A percentile compares a stretch with the other conserved stretches of the same genome.
phyloP scores from a whole-genome alignment of 2,888 invertebrate genomes.

The Philonicus albiceps region DNA sequence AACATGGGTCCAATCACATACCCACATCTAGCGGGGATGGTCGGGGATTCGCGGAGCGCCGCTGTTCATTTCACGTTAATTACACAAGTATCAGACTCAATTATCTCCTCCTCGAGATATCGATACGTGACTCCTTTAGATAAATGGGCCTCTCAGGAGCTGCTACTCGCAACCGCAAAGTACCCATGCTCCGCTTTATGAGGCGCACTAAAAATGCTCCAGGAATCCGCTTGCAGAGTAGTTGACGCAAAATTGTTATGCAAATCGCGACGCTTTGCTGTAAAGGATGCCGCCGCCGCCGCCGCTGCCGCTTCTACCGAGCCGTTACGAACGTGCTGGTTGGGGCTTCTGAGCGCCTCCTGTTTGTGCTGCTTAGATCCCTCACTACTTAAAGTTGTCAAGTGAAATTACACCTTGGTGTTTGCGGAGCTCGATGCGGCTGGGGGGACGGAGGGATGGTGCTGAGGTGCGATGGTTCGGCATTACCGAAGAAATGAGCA shows the following conservation, averaged over 20 bases:
- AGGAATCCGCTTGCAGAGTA: neutral
- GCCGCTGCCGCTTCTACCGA: neutral
- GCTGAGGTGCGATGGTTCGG: neutral
- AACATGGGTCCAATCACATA: neutral
- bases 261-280: conserved; percentile 31
- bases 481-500: conserved; percentile 30
- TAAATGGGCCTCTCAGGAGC: conserved; percentile 26
- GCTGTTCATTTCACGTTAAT: conserved; percentile 15
- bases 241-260: conserved; percentile 40
- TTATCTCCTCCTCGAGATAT: conserved; percentile 27
- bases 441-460: neutral
- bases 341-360: neutral
- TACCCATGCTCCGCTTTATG: neutral
- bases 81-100: conserved; percentile 34
- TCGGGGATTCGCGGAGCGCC: neutral
- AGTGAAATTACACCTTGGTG: conserved; percentile 20
- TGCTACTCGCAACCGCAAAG: neutral
- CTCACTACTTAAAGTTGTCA: conserved; percentile 32
- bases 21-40: neutral
- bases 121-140: conserved; percentile 32
- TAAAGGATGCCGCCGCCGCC: neutral
- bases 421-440: neutral
- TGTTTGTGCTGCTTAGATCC: conserved; percentile 6
- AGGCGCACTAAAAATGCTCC: conserved; percentile 1
- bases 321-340: neutral